Percentiles rank a stretch among this genome's conserved stretches.
phyloP scores from a whole-genome alignment of 1,140 invertebrate species.

The Acromyrmex charruanus region DNA sequence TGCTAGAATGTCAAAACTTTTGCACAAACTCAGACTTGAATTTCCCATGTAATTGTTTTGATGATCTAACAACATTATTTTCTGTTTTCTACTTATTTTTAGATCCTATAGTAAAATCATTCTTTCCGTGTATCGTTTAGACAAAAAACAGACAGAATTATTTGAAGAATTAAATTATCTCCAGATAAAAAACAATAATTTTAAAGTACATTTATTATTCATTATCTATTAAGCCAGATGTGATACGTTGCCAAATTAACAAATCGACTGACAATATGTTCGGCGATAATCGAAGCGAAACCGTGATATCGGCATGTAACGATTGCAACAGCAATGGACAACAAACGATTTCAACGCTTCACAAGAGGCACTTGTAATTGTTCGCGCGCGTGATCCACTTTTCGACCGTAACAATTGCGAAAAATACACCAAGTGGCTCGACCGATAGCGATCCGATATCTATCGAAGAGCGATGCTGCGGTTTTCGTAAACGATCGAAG shows the following conservation, averaged over 20 bases:
- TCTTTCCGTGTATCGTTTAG: not conserved
- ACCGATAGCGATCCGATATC: not conserved
- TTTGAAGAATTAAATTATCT: not conserved
- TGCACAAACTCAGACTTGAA: too few relatives aligned
- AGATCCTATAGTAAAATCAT: too few relatives aligned
- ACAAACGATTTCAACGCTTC: not conserved
- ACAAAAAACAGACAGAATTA: not conserved
- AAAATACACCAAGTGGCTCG: not conserved
- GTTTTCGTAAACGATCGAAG: conserved; percentile 1
- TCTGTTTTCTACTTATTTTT: too few relatives aligned
- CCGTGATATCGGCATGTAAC: not conserved
- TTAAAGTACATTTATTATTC: not conserved
- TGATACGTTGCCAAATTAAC: not conserved
- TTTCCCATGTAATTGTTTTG: too few relatives aligned
- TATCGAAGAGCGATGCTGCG: not conserved
- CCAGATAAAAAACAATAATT: not conserved
- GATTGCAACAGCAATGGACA: not conserved
- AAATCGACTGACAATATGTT: not conserved
- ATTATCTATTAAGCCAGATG: not conserved
- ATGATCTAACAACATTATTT: too few relatives aligned
- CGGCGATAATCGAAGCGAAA: not conserved
- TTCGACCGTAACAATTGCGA: not conserved
- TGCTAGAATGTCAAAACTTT: too few relatives aligned
- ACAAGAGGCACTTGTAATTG: conserved; percentile 6
- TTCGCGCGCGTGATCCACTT: not conserved